phyloP scores from a whole-genome alignment of 2,888 invertebrate genomes.

The Neuroscelio doddi region DNA sequence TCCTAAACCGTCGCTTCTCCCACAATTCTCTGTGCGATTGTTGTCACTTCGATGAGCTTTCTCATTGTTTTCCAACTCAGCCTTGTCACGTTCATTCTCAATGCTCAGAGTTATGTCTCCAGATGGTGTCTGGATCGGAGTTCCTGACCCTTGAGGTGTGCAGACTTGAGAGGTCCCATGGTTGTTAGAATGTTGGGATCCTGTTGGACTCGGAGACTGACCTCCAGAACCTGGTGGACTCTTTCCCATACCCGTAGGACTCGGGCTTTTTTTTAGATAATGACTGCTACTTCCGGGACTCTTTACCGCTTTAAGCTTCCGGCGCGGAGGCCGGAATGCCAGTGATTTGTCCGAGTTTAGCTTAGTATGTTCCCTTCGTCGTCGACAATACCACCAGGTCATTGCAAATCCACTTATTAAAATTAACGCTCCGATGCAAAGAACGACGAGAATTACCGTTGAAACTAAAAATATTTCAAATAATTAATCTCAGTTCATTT shows the following conservation, averaged over 20 bases:
- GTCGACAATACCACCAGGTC: conserved; percentile 79
- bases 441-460: conserved; percentile 76
- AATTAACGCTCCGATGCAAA: conserved; percentile 77
- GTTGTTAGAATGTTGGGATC: conserved; percentile 45
- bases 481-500: too few species aligned
- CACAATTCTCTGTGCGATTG: conserved; percentile 72
- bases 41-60: conserved; percentile 70
- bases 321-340: conserved; percentile 80
- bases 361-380: conserved; percentile 74
- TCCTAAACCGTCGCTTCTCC: conserved; percentile 80
- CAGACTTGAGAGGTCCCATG: conserved; percentile 26
- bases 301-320: conserved; percentile 86
- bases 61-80: conserved; percentile 76
- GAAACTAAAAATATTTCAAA: conserved; percentile 73
- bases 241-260: conserved; percentile 81
- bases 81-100: conserved; percentile 75
- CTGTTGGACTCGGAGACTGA: conserved; percentile 66
- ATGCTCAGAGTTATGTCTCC: conserved; percentile 71
- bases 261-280: conserved; percentile 94
- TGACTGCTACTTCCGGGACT: conserved; percentile 88
- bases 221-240: conserved; percentile 75
- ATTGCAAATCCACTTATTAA: conserved; percentile 77
- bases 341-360: conserved; percentile 75
- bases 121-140: conserved; percentile 64
- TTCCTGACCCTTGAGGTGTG: conserved; percentile 47